These are phyloP conservation scores for Nebria ingens DNA, from an alignment of 1,140 invertebrate genomes.

Conservation along the genomic window DNA sequence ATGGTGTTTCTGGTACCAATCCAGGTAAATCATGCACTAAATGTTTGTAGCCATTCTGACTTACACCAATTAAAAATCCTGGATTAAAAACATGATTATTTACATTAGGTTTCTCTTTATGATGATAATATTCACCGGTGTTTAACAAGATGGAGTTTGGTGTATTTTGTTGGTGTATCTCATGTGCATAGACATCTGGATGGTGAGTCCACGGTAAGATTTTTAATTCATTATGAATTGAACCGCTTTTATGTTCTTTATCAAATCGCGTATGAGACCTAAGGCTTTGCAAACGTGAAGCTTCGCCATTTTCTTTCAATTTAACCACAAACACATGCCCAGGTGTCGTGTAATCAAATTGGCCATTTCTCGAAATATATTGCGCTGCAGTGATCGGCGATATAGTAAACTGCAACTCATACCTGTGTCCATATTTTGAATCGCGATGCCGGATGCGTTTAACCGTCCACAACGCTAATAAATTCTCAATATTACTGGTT, in stretches of 20 bases:
- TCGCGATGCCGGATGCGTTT: slow-evolving; percentile 50
- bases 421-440: slow-evolving; percentile 36
- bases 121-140: not conserved
- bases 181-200: not conserved
- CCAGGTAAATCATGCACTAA: slow-evolving; percentile 22
- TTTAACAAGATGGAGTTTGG: not conserved
- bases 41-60: slow-evolving; percentile 22
- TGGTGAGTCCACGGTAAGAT: slow-evolving; percentile 4
- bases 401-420: slow-evolving; percentile 52
- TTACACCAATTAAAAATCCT: slow-evolving; percentile 18
- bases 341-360: slow-evolving; percentile 28
- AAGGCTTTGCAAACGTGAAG: not conserved
- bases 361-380: slow-evolving; percentile 19
- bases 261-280: not conserved
- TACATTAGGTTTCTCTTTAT: slow-evolving; percentile 8
- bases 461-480: slow-evolving; percentile 50
- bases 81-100: slow-evolving; percentile 17
- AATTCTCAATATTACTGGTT: slow-evolving; percentile 30
- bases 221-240: not conserved
- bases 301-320: slow-evolving; percentile 7
- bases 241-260: not conserved
- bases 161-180: not conserved
- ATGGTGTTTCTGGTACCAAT: slow-evolving; percentile 10
- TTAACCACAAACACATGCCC: slow-evolving; percentile 29
- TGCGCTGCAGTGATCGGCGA: slow-evolving; percentile 35